Evolutionary conservation across 2,113 vertebrate species (phyloP).

Genomic region (Alethe diademata): DNA sequence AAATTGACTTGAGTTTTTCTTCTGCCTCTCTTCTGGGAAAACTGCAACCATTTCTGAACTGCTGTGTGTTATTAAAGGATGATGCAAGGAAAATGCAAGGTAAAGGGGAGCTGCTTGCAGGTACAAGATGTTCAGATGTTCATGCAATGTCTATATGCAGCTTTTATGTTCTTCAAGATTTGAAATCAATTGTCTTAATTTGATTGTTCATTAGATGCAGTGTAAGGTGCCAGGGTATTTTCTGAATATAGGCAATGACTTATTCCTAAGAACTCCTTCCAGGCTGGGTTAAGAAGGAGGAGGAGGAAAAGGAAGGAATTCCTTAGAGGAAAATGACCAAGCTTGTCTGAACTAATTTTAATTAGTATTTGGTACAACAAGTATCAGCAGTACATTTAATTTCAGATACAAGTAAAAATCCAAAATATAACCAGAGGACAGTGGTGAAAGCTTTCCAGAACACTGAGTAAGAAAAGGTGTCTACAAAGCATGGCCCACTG

Average conservation of each 20-base stretch:
- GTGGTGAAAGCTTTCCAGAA: background rate
- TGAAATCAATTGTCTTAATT: background rate
- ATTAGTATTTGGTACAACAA: background rate
- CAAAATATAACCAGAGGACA: background rate
- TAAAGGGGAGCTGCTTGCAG: background rate
- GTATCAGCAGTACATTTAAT: background rate
- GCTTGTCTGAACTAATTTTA: background rate
- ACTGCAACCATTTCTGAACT: background rate
- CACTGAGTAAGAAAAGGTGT: background rate
- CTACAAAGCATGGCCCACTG: fast-evolving
- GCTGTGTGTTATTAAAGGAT: background rate
- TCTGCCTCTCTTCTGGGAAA: background rate
- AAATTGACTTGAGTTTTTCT: background rate
- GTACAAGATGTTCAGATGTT: background rate
- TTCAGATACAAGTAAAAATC: background rate
- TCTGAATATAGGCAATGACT: background rate
- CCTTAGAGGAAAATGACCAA: background rate
- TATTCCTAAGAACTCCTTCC: background rate
- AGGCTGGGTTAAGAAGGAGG: background rate
- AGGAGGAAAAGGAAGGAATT: background rate
- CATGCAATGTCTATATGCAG: background rate
- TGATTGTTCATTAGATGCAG: background rate
- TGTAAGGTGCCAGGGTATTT: background rate
- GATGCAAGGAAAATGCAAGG: background rate
- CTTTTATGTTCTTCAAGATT: background rate